These are phyloP conservation scores for Priocnemis perturbator DNA, from an alignment of 2,888 invertebrate genomes.

Conservation along the genomic window DNA sequence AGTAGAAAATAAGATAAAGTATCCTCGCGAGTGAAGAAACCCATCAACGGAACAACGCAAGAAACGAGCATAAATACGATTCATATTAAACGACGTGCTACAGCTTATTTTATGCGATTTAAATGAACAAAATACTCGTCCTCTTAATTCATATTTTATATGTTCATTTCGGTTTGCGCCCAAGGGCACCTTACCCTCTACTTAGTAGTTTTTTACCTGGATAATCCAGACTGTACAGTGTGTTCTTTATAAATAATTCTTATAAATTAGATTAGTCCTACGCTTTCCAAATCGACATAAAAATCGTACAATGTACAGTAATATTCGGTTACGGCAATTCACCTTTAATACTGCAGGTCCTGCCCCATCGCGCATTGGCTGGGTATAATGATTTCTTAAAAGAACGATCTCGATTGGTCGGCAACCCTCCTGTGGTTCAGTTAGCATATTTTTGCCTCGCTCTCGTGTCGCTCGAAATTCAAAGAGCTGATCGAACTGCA, in stretches of 20 bases:
- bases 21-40: not conserved
- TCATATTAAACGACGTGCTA: constrained; percentile 21
- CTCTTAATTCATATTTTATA: constrained; percentile 27
- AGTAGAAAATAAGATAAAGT: constrained; percentile 13
- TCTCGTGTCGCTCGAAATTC: constrained; percentile 9
- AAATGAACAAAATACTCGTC: constrained; percentile 29
- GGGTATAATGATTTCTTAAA: constrained; percentile 31
- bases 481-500: constrained; percentile 27
- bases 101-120: constrained; percentile 26
- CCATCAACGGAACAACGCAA: not conserved
- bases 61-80: constrained; percentile 19
- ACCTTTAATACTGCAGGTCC: constrained; percentile 70
- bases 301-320: constrained; percentile 54
- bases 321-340: constrained; percentile 59
- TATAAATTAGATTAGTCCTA: constrained; percentile 64
- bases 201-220: constrained; percentile 52
- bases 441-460: constrained; percentile 18
- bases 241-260: constrained; percentile 66
- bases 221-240: constrained; percentile 64
- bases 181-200: constrained; percentile 35
- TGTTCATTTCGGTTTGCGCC: constrained; percentile 32
- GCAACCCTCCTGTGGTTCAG: constrained; percentile 20
- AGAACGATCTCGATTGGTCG: constrained; percentile 27
- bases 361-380: constrained; percentile 20
- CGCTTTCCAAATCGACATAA: constrained; percentile 39